Percentiles rank a stretch among this genome's conserved stretches.
Evolutionary conservation across 2,888 invertebrate species (phyloP).

Genomic region (Agapetus fuscipes): DNA sequence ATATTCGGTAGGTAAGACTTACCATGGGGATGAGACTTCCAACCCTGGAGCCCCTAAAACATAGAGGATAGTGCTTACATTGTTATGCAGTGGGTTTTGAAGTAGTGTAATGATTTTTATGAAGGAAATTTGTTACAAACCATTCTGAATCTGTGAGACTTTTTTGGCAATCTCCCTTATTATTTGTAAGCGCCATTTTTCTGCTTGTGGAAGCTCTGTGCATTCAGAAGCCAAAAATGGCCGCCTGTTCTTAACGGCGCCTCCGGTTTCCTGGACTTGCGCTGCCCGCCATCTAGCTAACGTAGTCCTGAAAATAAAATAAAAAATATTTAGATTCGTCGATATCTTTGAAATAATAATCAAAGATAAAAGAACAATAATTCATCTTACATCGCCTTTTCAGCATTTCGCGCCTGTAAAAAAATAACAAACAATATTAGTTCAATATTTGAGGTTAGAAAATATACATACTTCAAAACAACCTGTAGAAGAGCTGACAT

Average conservation of each 20-base stretch:
- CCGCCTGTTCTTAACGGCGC: constrained; percentile 72
- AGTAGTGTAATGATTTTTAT: neutral
- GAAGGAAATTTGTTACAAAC: constrained; percentile 31
- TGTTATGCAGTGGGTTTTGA: too few species aligned
- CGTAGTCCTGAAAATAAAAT: constrained; percentile 67
- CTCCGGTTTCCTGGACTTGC: constrained; percentile 84
- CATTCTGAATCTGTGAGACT: constrained; percentile 98
- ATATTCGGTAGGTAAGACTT: too few species aligned
- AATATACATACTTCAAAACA: too few species aligned
- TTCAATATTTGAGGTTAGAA: too few species aligned
- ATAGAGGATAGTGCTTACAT: too few species aligned
- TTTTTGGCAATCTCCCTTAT: constrained; percentile 96
- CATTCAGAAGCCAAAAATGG: constrained; percentile 95
- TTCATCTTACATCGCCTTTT: constrained; percentile 87
- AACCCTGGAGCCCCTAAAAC: too few species aligned
- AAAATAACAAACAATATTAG: too few species aligned
- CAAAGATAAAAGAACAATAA: constrained; percentile 5
- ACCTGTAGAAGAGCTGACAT: too few species aligned
- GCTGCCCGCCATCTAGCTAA: constrained; percentile 97
- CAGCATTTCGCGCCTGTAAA: constrained; percentile 89
- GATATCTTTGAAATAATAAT: constrained; percentile 2
- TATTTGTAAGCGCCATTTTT: constrained; percentile 95
- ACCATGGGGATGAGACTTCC: too few species aligned
- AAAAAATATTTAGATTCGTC: constrained; percentile 6
- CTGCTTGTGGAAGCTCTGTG: constrained; percentile 81